Evolutionary conservation across 2,113 vertebrate genomes (phyloP).

Genomic region (Myocastor coypus): DNA sequence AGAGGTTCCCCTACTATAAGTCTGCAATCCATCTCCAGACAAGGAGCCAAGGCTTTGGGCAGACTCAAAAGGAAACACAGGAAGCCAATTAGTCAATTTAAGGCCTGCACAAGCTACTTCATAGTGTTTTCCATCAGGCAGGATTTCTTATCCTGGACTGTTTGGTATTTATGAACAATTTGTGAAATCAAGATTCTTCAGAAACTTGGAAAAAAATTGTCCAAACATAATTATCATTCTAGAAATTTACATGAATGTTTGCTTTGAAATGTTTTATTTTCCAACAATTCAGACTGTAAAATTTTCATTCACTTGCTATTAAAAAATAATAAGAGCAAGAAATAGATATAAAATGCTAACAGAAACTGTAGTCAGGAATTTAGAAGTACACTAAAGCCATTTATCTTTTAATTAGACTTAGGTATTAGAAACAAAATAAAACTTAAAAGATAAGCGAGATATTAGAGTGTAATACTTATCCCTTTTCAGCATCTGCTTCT

Average conservation of each 20-base stretch:
- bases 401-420: conserved; percentile 7
- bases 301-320: background rate
- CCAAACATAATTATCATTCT: conserved; percentile 2
- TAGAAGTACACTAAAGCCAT: background rate
- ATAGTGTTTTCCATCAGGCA: background rate
- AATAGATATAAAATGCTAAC: background rate
- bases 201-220: background rate
- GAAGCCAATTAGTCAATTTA: too few relatives aligned
- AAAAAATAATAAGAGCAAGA: background rate
- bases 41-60: too few relatives aligned
- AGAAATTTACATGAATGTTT: conserved; percentile 19
- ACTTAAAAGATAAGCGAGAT: background rate
- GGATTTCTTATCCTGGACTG: conserved; percentile 5
- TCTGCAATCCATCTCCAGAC: too few relatives aligned
- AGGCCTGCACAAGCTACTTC: too few relatives aligned
- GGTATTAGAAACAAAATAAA: background rate
- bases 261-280: conserved; percentile 3
- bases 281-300: background rate
- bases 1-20: too few relatives aligned
- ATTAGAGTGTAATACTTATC: background rate
- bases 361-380: background rate
- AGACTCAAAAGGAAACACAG: too few relatives aligned
- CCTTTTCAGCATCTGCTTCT: background rate
- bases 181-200: conserved; percentile 32
- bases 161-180: background rate